These are phyloP conservation scores for Hymenochirus boettgeri DNA, from an alignment of 2,113 vertebrate genomes.

Conservation along the genomic window DNA sequence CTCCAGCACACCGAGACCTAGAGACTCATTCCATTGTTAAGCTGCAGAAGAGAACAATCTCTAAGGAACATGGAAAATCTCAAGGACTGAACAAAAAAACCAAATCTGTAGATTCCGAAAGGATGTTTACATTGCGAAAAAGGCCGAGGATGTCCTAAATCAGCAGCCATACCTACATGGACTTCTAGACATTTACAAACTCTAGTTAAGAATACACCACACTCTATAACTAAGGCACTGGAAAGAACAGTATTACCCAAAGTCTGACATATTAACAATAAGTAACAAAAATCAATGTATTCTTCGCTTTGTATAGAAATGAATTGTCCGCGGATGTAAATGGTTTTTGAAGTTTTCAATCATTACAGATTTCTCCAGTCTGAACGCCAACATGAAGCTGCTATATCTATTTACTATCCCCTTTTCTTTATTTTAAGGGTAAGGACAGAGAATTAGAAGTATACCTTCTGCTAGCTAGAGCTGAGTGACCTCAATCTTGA, in stretches of 20 bases:
- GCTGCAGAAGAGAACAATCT: conserved; percentile 68
- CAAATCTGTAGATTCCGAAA: conserved; percentile 57
- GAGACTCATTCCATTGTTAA: conserved; percentile 52
- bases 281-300: no score
- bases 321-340: background rate
- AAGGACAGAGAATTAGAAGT: background rate
- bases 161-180: background rate
- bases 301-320: no score
- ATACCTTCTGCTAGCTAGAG: background rate
- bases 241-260: no score
- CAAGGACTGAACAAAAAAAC: conserved; percentile 65
- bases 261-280: no score
- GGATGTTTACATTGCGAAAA: conserved; percentile 69
- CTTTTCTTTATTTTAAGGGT: background rate
- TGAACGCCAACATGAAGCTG: conserved; percentile 33
- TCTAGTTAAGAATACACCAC: background rate
- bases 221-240: no score
- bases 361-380: background rate
- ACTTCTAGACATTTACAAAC: background rate
- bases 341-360: background rate
- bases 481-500: background rate
- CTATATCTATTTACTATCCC: background rate
- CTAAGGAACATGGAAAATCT: conserved; percentile 54
- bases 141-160: conserved; percentile 71
- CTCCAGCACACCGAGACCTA: conserved; percentile 31